phyloP scores from a whole-genome alignment of 2,113 vertebrate genomes.

The Microcebus griseorufus region DNA sequence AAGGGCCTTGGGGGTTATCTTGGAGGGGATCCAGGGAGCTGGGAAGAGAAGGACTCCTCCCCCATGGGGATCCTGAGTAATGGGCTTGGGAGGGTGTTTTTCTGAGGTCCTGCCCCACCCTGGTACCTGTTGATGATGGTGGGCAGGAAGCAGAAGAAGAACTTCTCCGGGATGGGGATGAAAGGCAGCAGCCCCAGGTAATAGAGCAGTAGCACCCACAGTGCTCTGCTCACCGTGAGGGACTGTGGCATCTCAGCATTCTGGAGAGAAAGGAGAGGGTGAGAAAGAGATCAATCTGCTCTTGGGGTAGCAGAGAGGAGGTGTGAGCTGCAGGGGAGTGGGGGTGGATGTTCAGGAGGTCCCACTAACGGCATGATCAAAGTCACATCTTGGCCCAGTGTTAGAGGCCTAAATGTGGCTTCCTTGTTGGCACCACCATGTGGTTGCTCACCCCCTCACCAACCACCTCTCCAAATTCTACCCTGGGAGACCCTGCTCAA shows the following conservation, averaged over 20 bases:
- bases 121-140: slow-evolving; percentile 88
- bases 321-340: neutral
- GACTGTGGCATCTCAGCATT: slow-evolving; percentile 89
- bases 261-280: slow-evolving; percentile 72
- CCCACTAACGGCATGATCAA: neutral
- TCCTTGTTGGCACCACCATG: no score
- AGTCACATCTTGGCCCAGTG: neutral
- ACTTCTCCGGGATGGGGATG: slow-evolving; percentile 85
- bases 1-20: neutral
- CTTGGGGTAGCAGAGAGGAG: neutral
- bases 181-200: slow-evolving; percentile 92
- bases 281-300: neutral
- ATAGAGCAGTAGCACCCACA: slow-evolving; percentile 86
- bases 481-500: neutral
- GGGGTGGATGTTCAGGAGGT: neutral
- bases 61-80: neutral
- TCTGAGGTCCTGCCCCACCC: neutral
- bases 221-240: slow-evolving; percentile 82
- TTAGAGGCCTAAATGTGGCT: neutral
- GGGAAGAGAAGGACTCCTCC: neutral
- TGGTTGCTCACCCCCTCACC: neutral
- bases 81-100: neutral
- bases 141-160: slow-evolving; percentile 89
- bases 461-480: neutral
- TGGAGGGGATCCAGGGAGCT: neutral